Evolutionary conservation across 2,113 vertebrate species (phyloP).

Genomic region (Macquaria ambigua): DNA sequence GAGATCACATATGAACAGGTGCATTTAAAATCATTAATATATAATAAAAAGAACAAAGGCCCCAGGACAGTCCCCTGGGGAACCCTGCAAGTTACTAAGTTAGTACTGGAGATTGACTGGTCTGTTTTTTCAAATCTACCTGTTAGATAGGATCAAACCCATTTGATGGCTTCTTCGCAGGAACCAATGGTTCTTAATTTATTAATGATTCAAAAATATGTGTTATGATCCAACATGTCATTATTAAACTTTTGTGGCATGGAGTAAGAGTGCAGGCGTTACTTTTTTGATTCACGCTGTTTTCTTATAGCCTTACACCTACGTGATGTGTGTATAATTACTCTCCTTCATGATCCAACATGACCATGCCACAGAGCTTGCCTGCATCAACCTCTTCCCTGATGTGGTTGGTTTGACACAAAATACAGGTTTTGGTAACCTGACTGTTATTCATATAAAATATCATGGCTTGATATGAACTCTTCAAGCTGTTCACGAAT

Average conservation of each 20-base stretch:
- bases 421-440: not conserved
- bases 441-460: not conserved
- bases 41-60: no score
- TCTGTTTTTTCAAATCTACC: not conserved
- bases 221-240: not conserved
- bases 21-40: no score
- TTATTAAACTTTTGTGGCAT: no score
- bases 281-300: no score
- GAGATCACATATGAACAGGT: no score
- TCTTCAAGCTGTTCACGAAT: conserved; percentile 1
- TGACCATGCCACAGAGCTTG: not conserved
- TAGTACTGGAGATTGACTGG: not conserved
- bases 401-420: not conserved
- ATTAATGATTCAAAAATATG: not conserved
- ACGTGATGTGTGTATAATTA: no score
- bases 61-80: not conserved
- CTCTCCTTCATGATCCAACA: not conserved
- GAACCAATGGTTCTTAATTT: not conserved
- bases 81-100: not conserved
- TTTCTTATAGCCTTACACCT: no score
- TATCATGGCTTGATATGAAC: not conserved
- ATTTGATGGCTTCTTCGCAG: not conserved
- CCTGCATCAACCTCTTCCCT: not conserved
- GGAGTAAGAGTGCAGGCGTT: no score
- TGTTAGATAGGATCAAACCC: not conserved